phyloP scores from a whole-genome alignment of 1,140 invertebrate species.

The Drosophila ironensis region DNA sequence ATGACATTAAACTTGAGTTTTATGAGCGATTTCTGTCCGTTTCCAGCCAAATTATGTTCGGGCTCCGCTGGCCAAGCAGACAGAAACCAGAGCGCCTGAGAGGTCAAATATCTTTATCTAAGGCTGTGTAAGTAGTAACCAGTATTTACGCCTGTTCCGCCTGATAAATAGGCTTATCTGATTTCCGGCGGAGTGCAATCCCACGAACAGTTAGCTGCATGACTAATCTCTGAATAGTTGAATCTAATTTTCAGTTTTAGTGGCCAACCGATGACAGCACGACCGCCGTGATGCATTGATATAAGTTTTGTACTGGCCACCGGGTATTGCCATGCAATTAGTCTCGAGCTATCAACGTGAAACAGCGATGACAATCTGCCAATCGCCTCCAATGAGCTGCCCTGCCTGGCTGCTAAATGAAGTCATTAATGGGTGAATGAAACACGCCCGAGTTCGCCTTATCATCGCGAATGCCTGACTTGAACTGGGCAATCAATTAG shows the following conservation, averaged over 20 bases:
- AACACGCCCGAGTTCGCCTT: constrained; percentile 22
- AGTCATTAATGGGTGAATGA: constrained; percentile 51
- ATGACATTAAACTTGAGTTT: constrained; percentile 69
- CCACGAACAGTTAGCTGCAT: neutral
- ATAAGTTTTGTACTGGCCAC: neutral
- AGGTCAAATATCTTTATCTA: no score
- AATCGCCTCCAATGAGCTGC: neutral
- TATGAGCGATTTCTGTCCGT: constrained; percentile 70
- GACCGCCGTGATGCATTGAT: constrained; percentile 1
- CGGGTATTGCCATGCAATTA: constrained; percentile 1
- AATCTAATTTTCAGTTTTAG: neutral
- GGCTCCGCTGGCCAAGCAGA: constrained; percentile 3
- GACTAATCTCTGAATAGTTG: constrained; percentile 4
- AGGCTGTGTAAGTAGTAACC: no score
- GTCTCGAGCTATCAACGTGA: constrained; percentile 21
- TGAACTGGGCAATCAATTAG: constrained; percentile 66
- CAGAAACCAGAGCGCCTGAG: constrained; percentile 27
- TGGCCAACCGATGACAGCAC: constrained; percentile 3
- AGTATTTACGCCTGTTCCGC: neutral
- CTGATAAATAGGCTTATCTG: neutral
- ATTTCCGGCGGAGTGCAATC: neutral
- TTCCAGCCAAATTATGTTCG: constrained; percentile 41
- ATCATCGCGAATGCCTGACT: constrained; percentile 43
- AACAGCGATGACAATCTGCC: constrained; percentile 52
- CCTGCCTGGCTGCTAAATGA: constrained; percentile 19